Conservation (phyloP, 2,888 invertebrate species). For the Amphimallon solstitiale region DNA sequence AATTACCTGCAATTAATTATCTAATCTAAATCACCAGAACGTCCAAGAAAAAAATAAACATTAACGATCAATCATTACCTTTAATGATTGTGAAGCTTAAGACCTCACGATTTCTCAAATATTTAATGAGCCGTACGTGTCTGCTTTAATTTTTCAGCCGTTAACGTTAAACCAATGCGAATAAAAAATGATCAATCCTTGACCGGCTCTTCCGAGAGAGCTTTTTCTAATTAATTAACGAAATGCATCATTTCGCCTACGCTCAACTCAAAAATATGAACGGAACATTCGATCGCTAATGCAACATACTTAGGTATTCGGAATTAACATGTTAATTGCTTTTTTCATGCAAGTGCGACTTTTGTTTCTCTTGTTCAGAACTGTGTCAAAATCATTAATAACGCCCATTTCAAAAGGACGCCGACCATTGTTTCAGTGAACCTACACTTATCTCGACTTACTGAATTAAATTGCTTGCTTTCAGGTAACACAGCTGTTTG, state of each 20-base stretch:
- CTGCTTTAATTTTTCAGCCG: constrained; percentile 19
- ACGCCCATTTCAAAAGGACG: constrained; percentile 2
- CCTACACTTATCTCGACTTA: constrained; percentile 5
- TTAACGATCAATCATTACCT: constrained; percentile 23
- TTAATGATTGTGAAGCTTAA: constrained; percentile 26
- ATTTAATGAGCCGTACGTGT: constrained; percentile 23
- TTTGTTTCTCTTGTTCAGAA: background rate
- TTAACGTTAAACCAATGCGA: background rate
- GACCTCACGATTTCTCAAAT: constrained; percentile 23
- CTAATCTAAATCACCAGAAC: constrained; percentile 16
- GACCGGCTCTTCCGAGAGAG: background rate
- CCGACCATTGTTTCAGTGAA: constrained; percentile 9
- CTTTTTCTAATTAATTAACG: background rate
- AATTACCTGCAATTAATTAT: constrained; percentile 29
- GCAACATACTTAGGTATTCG: background rate
- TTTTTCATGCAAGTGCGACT: background rate
- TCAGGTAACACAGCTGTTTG: background rate
- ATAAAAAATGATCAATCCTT: constrained; percentile 2
- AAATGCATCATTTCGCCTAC: background rate
- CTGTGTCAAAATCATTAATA: constrained; percentile 24
- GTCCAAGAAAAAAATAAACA: constrained; percentile 17
- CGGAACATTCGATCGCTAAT: constrained; percentile 37
- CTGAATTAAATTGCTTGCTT: constrained; percentile 4
- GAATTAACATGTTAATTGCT: constrained; percentile 26
- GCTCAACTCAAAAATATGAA: background rate